Evolutionary conservation across 1,140 invertebrate species (phyloP), one percentile per base, ranked within the genome.

Genomic region (Paracyclopina nana): DNA sequence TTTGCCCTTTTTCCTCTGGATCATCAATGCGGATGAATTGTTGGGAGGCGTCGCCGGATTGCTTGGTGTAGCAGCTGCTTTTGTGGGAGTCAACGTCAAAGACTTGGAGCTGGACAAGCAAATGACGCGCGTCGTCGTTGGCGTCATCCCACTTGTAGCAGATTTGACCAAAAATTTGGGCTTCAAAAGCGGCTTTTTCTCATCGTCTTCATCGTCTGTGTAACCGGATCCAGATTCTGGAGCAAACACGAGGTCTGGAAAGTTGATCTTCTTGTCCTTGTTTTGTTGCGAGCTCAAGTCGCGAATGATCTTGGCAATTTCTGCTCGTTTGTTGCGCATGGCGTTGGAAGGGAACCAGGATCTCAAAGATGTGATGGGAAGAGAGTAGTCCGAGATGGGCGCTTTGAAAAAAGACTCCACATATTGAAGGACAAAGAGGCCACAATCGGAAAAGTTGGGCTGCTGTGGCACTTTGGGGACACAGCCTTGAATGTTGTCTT

Each of bases 391-490:
- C n/a, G 3, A 2, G 18, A 52, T 52, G 25, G 50, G 50, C 59
- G 71, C 70, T 60, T 68, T 60, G 57, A 96, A 92, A 69, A 97
- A 98, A 50, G 77, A 78, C 68, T 97, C 88, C 4, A 87, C 86
- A 72, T 92, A 97, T 63, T 96, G 86, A 27, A 97, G 69, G 31
- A 96, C 68, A 67, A 86, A 97, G 5, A 96, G 68, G 2, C 94
- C 94, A 69, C 94, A 98, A 65, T 98, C 94, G 30, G 80, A 86
- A 62, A 80, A 90, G 70, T 97, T 97, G 53, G 78, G 86, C 69
- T 98, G 94, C 61, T 94, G 87, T 16, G 91, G 91, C 52, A 92
- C 83, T 69, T 82, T 84, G 0, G 83, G 80, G 58, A 73, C 76
- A 44, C 75, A 73, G 2, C 86, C 86, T 60, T 79, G 81, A 48